Evolutionary conservation across 2,113 vertebrate species (phyloP), one percentile per base, ranked within the genome.

Genomic region (Ascaphus truei): DNA sequence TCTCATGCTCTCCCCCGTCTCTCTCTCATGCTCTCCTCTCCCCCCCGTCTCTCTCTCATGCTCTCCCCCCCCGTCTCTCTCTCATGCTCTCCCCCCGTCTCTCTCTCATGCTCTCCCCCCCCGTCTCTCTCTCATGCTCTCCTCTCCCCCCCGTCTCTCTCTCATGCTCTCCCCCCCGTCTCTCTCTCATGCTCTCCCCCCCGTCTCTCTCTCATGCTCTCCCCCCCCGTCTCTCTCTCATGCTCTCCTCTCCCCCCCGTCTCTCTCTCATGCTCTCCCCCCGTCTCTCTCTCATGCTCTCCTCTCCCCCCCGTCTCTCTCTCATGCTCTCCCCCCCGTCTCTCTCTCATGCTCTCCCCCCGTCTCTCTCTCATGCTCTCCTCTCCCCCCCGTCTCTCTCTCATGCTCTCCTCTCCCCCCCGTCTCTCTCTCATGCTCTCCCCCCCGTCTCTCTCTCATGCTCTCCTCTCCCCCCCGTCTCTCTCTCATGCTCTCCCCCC

Each of bases 41-140:
- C 43, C 30, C 58, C 31, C 23, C 18, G 25, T 31, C 33, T 23
- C 20, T 12, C 12, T 33, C 31, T n/a, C n/a, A n/a, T n/a, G n/a
- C n/a, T n/a, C n/a, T n/a, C n/a, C n/a, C n/a, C n/a, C 59, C 63
- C 66, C 31, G 34, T 1, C 0, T 27, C 13, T 13, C 18, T 15
- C 4, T 43, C 39, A 11, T 33, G 11, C 31, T 33, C 5, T 33
- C 31, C 22, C 43, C 30, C 58, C 31, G 16, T 29, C 26, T 31
- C 33, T 23, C 20, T 12, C 12, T 33, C 31, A 93, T 91, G 25
- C 68, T 89, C 23, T 89, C 92, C 66, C 81, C 89, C 60, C 80
- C 92, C 71, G 90, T 93, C 61, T 76, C 82, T 13, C 18, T 15
- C 4, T 43, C 39, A 11, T 33, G 11, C 31, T 33, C 5, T 33